Percentiles rank a stretch among this genome's conserved stretches.
Conservation (phyloP, 2,888 invertebrate species). For the Eupithecia exiguata region DNA sequence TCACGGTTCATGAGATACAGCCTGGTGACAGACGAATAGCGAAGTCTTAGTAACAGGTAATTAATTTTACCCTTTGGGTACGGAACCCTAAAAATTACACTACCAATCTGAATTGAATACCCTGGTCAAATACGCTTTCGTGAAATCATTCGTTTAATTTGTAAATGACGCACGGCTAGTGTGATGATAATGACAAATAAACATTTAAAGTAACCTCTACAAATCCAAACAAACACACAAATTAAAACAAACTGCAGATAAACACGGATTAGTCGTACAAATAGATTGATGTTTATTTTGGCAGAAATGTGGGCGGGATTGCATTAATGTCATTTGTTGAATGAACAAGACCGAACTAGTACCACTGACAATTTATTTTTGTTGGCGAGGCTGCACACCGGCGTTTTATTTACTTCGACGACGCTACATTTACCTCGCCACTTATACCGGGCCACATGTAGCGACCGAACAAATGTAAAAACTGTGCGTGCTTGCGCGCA, state of each 20-base stretch:
- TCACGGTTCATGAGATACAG: too few species aligned
- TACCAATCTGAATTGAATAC: not conserved
- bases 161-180: not conserved
- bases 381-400: not conserved
- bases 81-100: too few species aligned
- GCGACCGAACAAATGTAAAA: too few species aligned
- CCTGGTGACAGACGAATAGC: too few species aligned
- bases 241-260: not conserved
- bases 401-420: too few species aligned
- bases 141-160: not conserved
- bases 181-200: constrained; percentile 4
- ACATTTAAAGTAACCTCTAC: not conserved
- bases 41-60: too few species aligned
- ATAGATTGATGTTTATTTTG: constrained; percentile 5
- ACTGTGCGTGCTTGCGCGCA: too few species aligned
- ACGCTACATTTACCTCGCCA: too few species aligned
- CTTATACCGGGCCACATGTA: too few species aligned
- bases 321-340: not conserved
- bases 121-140: not conserved
- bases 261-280: not conserved
- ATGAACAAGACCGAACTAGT: not conserved
- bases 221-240: constrained; percentile 8
- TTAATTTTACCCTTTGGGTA: too few species aligned
- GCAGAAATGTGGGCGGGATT: not conserved
- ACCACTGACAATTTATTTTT: not conserved